Base-by-base conservation (phyloP, 2,113 vertebrate species). In the Corynorhinus townsendii region DNA sequence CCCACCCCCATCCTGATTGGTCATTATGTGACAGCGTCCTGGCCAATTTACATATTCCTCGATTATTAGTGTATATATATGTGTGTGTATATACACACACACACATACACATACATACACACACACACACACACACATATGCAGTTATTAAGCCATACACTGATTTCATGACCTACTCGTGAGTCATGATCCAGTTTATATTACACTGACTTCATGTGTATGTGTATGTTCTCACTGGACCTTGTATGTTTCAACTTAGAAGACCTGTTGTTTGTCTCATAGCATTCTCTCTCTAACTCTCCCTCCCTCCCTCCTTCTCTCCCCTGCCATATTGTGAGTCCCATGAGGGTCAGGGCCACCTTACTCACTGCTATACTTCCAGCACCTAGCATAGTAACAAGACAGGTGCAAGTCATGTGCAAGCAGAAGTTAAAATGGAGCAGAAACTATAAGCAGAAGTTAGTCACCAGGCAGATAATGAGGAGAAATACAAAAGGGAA, bases 371-470 rank as follows among this genome's bases (percentile, higher is more conserved):
- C 43, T 52, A 5, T 77, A n/a, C 86, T 95, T 86, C 90, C 26
- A 82, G 90, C 0, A 66, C 20, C 35, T 30, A 72, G 15, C 19
- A 40, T 45, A 76, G 56, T 14, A 64, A 73, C 30, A 3, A 66
- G 45, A 30, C 47, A 75, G 81, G 12, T 54, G 12, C 5, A 49
- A 84, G 43, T 84, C 76, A 86, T 19, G 6, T 56, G 64, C 76
- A 76, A 84, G 15, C 62, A 86, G 79, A 95, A 91, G 54, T 91
- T 77, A 79, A 73, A 90, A 54, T 12, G 30, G 17, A 91, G 40
- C n/a, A 91, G 88, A 86, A 89, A 56, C 45, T 73, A 22, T 43
- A 92, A 95, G 59, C 45, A 68, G 93, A 95, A 76, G 49, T 93
- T 30, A 89, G 22, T 22, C 38, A 82, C 28, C 33, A 76, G 15